Conservation (phyloP, 2,888 invertebrate species). For the Margaritifera margaritifera region DNA sequence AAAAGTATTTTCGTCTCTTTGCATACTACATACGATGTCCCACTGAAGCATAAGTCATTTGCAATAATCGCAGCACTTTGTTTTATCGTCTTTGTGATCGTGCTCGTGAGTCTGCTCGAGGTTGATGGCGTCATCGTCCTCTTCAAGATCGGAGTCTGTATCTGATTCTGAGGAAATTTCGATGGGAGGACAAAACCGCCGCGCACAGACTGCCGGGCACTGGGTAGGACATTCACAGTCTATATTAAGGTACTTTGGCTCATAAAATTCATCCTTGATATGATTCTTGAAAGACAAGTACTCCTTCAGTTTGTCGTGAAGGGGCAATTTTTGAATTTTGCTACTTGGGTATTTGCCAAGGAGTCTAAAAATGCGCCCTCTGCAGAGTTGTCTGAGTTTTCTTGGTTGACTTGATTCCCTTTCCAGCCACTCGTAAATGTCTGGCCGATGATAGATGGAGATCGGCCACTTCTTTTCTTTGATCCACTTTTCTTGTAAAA, state of each 20-base stretch:
- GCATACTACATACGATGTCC: too few species aligned
- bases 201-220: slow-evolving; percentile 54
- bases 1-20: too few species aligned
- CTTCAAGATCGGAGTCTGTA: slow-evolving; percentile 43
- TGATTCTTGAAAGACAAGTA: slow-evolving; percentile 54
- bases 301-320: slow-evolving; percentile 48
- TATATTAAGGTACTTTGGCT: slow-evolving; percentile 37
- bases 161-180: slow-evolving; percentile 59
- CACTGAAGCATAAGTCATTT: slow-evolving; percentile 3
- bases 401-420: slow-evolving; percentile 43
- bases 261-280: slow-evolving; percentile 54
- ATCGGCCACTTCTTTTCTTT: slow-evolving; percentile 53
- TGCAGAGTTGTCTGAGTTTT: slow-evolving; percentile 50
- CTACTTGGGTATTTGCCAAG: slow-evolving; percentile 52
- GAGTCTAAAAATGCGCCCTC: slow-evolving; percentile 49
- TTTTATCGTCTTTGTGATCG: slow-evolving; percentile 9
- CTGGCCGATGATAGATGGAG: slow-evolving; percentile 59
- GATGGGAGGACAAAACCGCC: slow-evolving; percentile 55
- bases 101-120: not conserved
- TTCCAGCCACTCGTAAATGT: slow-evolving; percentile 54
- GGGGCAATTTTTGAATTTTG: slow-evolving; percentile 51
- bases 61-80: slow-evolving; percentile 33
- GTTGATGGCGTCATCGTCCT: slow-evolving; percentile 22
- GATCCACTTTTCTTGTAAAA: slow-evolving; percentile 62
- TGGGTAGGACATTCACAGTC: slow-evolving; percentile 62